Percentiles rank a stretch among this genome's conserved stretches.
Conservation (phyloP, 2,113 vertebrate genomes). For the Sterna hirundo region DNA sequence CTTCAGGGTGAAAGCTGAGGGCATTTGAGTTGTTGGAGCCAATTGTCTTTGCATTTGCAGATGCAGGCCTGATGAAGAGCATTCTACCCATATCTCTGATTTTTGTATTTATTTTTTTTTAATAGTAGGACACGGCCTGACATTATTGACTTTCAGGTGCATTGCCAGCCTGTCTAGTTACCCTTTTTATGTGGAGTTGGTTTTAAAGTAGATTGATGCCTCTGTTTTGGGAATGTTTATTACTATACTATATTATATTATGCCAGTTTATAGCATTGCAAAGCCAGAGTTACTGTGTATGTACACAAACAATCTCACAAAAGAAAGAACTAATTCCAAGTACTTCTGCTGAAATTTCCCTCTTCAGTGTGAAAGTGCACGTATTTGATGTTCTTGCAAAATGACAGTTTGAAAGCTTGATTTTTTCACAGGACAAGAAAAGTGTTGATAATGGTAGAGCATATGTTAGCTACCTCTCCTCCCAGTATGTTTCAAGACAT, state of each 20-base stretch:
- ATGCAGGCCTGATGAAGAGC: neutral
- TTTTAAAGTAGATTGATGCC: neutral
- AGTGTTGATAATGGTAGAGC: constrained; percentile 26
- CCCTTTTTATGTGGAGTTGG: neutral
- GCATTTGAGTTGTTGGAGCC: neutral
- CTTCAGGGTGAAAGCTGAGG: neutral
- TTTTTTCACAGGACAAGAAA: constrained; percentile 50
- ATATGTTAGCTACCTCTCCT: constrained; percentile 33
- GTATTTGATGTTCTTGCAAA: constrained; percentile 6
- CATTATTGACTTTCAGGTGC: neutral
- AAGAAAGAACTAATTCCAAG: constrained; percentile 2
- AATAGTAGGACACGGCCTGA: neutral
- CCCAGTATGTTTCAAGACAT: neutral
- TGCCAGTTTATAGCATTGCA: neutral
- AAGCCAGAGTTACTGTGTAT: neutral
- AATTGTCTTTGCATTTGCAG: neutral
- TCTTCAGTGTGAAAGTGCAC: constrained; percentile 5
- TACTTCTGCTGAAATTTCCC: constrained; percentile 1
- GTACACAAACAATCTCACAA: neutral
- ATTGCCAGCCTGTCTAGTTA: neutral
- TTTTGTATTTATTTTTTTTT: neutral
- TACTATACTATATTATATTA: neutral
- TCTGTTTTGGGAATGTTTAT: neutral
- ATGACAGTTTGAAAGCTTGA: constrained; percentile 37
- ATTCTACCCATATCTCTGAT: neutral